Base-by-base conservation (phyloP, 1,140 invertebrate species). In the Drosophila arawakana region DNA sequence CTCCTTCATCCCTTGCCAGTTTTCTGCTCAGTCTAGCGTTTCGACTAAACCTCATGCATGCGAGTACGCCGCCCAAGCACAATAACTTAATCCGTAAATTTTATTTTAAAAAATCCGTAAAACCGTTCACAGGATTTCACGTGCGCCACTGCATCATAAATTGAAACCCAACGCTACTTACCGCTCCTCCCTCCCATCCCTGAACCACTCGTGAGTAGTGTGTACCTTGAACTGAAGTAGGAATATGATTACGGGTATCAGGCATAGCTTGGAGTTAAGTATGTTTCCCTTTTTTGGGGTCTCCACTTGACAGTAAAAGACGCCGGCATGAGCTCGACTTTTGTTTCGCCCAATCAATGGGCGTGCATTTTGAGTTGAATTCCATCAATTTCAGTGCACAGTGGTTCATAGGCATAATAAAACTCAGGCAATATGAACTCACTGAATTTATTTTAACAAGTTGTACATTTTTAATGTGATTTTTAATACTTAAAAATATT, bases 21-120 rank as follows among this genome's bases (percentile, higher is more conserved):
- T 7, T 30, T 15, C 34, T 37, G 46, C n/a, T 41, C 70, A 63
- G 59, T 71, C 73, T 72, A 73, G 71, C 47, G 34, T 43, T 41
- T 18, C 49, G 30, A 18, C 35, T 43, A 54, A 78, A 41, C 49
- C 58, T 63, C 68, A 60, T 62, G 66, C 65, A 73, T 65, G 60
- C 76, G 66, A 77, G 52, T 30, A 30, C 25, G 25, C 6, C 25
- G 25, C 25, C 3, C 25, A 30, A 30, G 67, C 75, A 76, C 84
- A 91, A 91, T 90, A 91, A 91, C 90, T 91, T 91, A 91, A 91
- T 91, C 90, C 90, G 90, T 91, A 91, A 91, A 91, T 91, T 91
- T 91, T 91, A 89, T 89, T 89, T 90, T 76, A 73, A 76, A 63
- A 88, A 88, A 88, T 88, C 84, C 85, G 85, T 76, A 84, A 89